Evolutionary conservation across 2,888 invertebrate species (phyloP), one percentile per base, ranked within the genome.

Genomic region (Laspeyria flexula): DNA sequence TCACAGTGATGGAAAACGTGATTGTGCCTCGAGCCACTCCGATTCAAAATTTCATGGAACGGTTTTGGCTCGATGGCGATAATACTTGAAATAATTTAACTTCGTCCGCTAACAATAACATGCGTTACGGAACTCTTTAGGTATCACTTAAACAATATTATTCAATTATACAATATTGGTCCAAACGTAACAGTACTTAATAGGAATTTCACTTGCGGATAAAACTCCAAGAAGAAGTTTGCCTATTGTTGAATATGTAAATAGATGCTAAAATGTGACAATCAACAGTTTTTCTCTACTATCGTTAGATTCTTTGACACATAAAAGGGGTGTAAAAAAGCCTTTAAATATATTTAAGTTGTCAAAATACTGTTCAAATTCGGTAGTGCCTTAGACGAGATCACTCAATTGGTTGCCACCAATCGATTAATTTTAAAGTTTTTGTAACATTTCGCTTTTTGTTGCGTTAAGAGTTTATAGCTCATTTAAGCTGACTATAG

Each of bases 1-100:
- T 86, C 83, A 86, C 86, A 87, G 72, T 79, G 79, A 82, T 82
- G 71, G 76, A 82, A 85, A 85, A 86, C 87, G 85, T 86, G 86
- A 86, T 84, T 80, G 79, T 76, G 83, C 75, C 81, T 80, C 82
- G 79, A 81, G 81, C 83, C 77, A 80, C 67, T 76, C 73, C 56
- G 71, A 75, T 79, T 77, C 68, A 63, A 60, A 79, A 80, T 76
- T 82, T 82, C 69, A 73, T 79, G 76, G 71, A 83, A 76, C 77
- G 71, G 72, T 76, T 79, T 73, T 69, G 64, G 44, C 62, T 68
- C 65, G 59, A 69, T 74, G 65, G 65, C 61, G 62, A 64, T 71
- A 50, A 60, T 62, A 55, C 43, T 30, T 60, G 58, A 60, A 62
- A 62, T 61, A 55, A 55, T 55, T 62, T 58, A 49, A 43, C 52